Percentiles rank a stretch among this genome's conserved stretches.
Evolutionary conservation across 2,888 invertebrate genomes (phyloP).

Genomic region (Disparrhopalites patrizii): DNA sequence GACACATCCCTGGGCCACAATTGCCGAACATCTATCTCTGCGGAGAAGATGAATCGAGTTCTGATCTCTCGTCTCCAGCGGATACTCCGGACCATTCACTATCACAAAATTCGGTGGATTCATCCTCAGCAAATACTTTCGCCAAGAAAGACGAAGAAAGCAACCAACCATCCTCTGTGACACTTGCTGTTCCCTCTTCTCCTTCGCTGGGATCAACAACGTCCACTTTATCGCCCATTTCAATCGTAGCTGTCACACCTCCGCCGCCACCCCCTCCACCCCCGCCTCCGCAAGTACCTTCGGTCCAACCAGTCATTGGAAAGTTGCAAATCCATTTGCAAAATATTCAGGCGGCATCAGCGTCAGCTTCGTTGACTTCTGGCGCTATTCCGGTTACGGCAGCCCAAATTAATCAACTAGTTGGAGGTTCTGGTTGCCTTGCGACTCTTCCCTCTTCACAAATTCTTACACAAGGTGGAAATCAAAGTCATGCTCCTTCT

Average conservation of each 20-base stretch:
- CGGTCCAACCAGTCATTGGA: constrained; percentile 28
- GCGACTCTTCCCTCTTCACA: background rate
- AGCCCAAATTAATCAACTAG: constrained; percentile 1
- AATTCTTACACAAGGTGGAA: background rate
- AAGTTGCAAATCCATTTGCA: constrained; percentile 35
- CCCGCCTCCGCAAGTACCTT: constrained; percentile 29
- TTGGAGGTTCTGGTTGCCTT: background rate
- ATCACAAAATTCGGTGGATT: constrained; percentile 45
- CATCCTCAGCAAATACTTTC: constrained; percentile 3
- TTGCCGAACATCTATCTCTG: constrained; percentile 81
- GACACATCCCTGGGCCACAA: constrained; percentile 75
- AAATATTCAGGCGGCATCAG: constrained; percentile 13
- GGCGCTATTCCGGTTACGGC: constrained; percentile 14
- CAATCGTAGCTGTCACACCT: constrained; percentile 33
- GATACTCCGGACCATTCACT: constrained; percentile 48
- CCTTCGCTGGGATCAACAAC: constrained; percentile 50
- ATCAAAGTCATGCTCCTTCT: constrained; percentile 12
- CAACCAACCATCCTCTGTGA: constrained; percentile 1
- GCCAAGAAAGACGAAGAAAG: constrained; percentile 3
- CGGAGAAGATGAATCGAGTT: constrained; percentile 85
- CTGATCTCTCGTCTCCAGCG: constrained; percentile 52
- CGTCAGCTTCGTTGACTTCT: background rate
- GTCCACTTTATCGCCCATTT: constrained; percentile 57
- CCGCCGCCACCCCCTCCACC: constrained; percentile 42
- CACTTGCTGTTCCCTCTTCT: constrained; percentile 29